These are phyloP conservation scores for Caenorhabditis sp. DNA, from an alignment of 2,888 invertebrate genomes.

Conservation along the genomic window DNA sequence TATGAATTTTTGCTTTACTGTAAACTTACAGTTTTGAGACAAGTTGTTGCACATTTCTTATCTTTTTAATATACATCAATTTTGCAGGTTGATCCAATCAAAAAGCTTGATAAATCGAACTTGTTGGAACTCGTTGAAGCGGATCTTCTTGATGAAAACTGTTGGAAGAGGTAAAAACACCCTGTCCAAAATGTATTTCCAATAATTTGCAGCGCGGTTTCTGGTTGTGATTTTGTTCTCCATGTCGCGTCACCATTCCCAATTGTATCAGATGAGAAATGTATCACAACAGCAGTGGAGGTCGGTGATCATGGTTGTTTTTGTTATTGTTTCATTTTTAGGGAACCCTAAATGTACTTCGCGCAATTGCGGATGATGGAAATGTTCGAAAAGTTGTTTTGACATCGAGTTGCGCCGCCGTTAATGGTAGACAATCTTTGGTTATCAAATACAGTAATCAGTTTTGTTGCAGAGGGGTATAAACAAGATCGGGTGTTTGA, in stretches of 20 bases:
- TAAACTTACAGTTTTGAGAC: too few relatives aligned
- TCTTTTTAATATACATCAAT: too few relatives aligned
- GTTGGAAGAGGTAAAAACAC: constrained; percentile 55
- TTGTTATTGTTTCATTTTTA: constrained; percentile 6
- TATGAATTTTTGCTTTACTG: too few relatives aligned
- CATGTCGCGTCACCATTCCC: constrained; percentile 70
- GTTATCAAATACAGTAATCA: neutral
- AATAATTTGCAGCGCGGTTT: constrained; percentile 50
- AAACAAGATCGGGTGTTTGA: constrained; percentile 56
- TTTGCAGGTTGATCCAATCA: constrained; percentile 49
- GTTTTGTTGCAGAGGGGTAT: constrained; percentile 68
- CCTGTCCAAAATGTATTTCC: neutral
- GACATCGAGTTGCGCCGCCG: constrained; percentile 74
- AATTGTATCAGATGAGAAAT: constrained; percentile 61
- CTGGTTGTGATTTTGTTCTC: constrained; percentile 63
- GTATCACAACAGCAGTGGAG: constrained; percentile 52
- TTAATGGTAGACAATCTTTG: constrained; percentile 66
- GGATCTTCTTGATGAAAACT: constrained; percentile 53
- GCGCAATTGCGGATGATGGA: constrained; percentile 68
- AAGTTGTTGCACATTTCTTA: neutral
- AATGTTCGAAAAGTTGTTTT: constrained; percentile 74
- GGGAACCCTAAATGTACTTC: constrained; percentile 57
- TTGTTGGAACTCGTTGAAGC: constrained; percentile 67
- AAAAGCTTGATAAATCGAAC: constrained; percentile 36
- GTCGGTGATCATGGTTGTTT: neutral